A percentile compares a stretch with the other conserved stretches of the same genome.
Conservation (phyloP, 2,113 vertebrate genomes). For the Condylura cristata region DNA sequence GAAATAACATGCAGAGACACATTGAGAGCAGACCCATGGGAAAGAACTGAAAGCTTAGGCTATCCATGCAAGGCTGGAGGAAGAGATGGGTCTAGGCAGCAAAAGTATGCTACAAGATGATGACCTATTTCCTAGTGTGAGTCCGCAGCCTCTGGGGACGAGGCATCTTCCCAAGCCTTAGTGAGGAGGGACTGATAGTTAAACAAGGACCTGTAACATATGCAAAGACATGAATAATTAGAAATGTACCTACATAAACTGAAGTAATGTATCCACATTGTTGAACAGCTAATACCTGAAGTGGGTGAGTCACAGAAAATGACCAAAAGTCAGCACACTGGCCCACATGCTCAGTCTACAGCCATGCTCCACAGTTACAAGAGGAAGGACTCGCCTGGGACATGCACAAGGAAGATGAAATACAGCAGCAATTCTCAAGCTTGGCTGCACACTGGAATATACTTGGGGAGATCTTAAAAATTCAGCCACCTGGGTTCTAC, state of each 20-base stretch:
- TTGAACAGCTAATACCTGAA: not conserved
- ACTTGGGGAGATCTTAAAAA: not conserved
- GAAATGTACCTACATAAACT: not conserved
- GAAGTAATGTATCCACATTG: not conserved
- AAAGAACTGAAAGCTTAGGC: not conserved
- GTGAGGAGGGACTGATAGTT: not conserved
- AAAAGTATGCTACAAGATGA: not conserved
- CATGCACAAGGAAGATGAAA: not conserved
- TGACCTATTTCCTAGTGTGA: not conserved
- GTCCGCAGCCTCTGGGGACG: not conserved
- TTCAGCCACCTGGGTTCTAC: not conserved
- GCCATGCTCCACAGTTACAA: not conserved
- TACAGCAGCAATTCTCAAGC: not conserved
- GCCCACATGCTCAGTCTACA: not conserved
- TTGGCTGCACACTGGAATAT: not conserved
- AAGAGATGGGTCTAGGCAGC: accelerated
- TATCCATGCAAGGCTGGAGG: not conserved
- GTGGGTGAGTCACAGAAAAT: not conserved
- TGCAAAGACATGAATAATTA: not conserved
- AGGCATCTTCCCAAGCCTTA: not conserved
- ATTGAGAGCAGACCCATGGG: not conserved
- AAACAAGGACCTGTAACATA: not conserved
- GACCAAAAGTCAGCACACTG: no score
- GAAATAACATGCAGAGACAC: not conserved
- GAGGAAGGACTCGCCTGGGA: not conserved